Conservation (phyloP, 2,888 invertebrate species). For the Pandemis cinnamomeana region DNA sequence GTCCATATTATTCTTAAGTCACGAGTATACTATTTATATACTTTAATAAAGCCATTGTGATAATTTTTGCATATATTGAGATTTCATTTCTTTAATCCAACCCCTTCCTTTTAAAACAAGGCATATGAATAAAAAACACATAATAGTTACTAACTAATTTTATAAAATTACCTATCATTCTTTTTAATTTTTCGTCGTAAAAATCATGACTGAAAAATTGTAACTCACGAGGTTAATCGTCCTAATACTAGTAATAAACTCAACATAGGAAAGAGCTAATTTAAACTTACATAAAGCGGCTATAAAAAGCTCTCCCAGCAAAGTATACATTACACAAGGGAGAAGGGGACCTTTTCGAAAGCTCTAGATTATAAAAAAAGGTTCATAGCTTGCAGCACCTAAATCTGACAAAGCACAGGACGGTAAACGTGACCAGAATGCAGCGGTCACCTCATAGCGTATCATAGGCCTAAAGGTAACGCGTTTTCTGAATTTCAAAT, state of each 20-base stretch:
- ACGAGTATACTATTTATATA: constrained; percentile 85
- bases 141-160: not conserved
- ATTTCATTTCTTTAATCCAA: constrained; percentile 57
- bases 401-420: constrained; percentile 70
- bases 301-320: constrained; percentile 26
- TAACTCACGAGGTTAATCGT: not conserved
- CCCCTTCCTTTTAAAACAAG: constrained; percentile 24
- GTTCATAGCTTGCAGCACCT: constrained; percentile 57
- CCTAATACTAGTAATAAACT: constrained; percentile 4
- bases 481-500: constrained; percentile 72
- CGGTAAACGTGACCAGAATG: constrained; percentile 72
- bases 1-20: constrained; percentile 76
- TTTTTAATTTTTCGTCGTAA: too few relatives aligned
- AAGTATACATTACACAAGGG: constrained; percentile 37
- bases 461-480: constrained; percentile 67
- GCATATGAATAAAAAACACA: not conserved
- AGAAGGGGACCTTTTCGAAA: constrained; percentile 33
- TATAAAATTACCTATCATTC: too few relatives aligned
- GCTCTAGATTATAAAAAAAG: constrained; percentile 50
- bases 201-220: too few relatives aligned
- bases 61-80: constrained; percentile 78
- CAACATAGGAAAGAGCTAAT: constrained; percentile 21
- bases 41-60: constrained; percentile 85
- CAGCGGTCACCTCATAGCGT: constrained; percentile 56
- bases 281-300: constrained; percentile 18